Percentiles rank a stretch among this genome's conserved stretches.
Conservation (phyloP, 2,113 vertebrate species). For the Plecturocebus donacophilus region DNA sequence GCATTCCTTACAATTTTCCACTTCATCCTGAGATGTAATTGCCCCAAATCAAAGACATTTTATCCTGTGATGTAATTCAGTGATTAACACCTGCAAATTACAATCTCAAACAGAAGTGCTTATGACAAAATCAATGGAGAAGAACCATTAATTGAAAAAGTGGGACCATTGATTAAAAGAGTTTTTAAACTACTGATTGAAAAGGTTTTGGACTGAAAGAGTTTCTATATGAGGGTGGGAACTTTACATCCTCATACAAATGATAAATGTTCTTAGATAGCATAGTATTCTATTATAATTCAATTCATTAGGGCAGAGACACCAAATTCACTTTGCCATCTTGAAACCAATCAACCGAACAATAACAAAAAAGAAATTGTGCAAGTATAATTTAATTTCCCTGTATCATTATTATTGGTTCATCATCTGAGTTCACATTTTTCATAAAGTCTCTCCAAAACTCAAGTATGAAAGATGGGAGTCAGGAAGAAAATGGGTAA, state of each 20-base stretch:
- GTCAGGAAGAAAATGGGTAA: not conserved
- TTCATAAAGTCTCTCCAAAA: not conserved
- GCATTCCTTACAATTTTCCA: not conserved
- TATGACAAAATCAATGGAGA: not conserved
- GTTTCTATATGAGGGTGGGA: not conserved
- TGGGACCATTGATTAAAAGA: not conserved
- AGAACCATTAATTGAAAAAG: not conserved
- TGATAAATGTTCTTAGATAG: not conserved
- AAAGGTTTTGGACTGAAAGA: not conserved
- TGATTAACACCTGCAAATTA: not conserved
- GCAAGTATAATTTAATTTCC: not conserved
- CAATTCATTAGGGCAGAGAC: not conserved
- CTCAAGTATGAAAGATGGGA: not conserved
- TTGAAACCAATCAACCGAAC: not conserved
- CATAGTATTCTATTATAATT: not conserved
- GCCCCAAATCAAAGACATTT: not conserved
- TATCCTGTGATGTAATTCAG: not conserved
- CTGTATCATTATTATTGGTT: not conserved
- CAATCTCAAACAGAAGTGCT: not conserved
- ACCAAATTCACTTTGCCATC: not conserved
- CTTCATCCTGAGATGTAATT: not conserved
- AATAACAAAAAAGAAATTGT: not conserved
- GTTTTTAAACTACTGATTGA: not conserved
- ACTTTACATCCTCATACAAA: not conserved
- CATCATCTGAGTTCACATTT: not conserved